Conservation (phyloP, 2,888 invertebrate genomes). For the Eupithecia inturbata region DNA sequence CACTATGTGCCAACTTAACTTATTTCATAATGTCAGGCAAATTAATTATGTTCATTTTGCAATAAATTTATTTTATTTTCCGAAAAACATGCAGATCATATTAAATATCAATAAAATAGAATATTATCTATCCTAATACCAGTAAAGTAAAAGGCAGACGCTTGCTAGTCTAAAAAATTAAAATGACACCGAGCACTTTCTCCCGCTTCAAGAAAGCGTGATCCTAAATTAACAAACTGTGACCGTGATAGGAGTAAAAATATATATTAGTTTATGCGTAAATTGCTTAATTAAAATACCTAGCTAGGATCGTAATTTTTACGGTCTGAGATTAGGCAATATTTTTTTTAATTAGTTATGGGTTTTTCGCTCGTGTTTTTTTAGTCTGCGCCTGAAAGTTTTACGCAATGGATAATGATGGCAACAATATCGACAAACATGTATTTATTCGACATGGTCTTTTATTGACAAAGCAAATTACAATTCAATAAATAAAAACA, state of each 20-base stretch:
- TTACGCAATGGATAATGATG: neutral
- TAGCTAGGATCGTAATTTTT: slow-evolving; percentile 39
- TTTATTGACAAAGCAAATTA: too few species aligned
- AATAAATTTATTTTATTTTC: neutral
- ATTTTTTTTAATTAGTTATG: too few species aligned
- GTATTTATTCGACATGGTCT: too few species aligned
- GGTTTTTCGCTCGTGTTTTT: neutral
- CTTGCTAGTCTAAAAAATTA: slow-evolving; percentile 46
- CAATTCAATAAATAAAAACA: too few species aligned
- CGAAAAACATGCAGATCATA: neutral
- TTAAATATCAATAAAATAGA: neutral
- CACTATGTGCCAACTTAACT: too few species aligned
- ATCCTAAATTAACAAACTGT: slow-evolving; percentile 77
- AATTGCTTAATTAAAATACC: slow-evolving; percentile 57
- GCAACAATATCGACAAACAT: neutral
- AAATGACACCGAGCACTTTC: slow-evolving; percentile 51
- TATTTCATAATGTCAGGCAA: too few species aligned
- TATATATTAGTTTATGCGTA: slow-evolving; percentile 53
- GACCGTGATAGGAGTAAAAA: slow-evolving; percentile 58
- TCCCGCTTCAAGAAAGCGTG: slow-evolving; percentile 79
- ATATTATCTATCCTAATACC: neutral
- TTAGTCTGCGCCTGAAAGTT: neutral
- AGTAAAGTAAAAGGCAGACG: slow-evolving; percentile 3
- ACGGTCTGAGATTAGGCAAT: slow-evolving; percentile 1
- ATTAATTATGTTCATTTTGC: too few species aligned